These are phyloP conservation scores for Scortum barcoo DNA, from an alignment of 2,113 vertebrate genomes.

Conservation along the genomic window DNA sequence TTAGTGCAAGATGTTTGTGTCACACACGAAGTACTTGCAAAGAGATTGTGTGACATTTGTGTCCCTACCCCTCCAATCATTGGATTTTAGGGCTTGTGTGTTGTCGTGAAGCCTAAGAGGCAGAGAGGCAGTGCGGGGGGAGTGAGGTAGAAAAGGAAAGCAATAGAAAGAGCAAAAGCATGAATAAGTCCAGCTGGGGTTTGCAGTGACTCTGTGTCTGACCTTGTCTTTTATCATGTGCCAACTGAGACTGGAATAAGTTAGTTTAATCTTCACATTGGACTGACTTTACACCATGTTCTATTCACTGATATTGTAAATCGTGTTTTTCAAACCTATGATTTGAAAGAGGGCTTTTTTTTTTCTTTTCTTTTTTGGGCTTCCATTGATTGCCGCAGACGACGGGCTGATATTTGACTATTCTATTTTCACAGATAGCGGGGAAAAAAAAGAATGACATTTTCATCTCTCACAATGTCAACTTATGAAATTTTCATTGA, in stretches of 20 bases:
- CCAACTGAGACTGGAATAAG: constrained; percentile 21
- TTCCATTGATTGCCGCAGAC: background rate
- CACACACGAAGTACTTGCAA: constrained; percentile 59
- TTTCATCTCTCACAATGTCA: constrained; percentile 52
- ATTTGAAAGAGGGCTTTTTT: background rate
- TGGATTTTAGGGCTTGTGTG: constrained; percentile 31
- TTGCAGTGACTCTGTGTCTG: constrained; percentile 39
- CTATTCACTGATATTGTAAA: background rate
- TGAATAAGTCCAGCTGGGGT: constrained; percentile 33
- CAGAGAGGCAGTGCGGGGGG: background rate
- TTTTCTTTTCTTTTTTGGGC: background rate
- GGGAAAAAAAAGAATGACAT: background rate
- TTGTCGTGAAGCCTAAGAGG: constrained; percentile 6
- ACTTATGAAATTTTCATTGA: constrained; percentile 45
- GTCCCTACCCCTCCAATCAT: background rate
- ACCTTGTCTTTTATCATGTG: constrained; percentile 47
- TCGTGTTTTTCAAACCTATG: background rate
- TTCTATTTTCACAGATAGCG: background rate
- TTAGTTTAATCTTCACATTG: constrained; percentile 26
- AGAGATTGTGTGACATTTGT: constrained; percentile 60
- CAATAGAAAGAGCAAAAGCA: background rate
- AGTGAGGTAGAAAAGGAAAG: background rate
- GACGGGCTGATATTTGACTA: constrained; percentile 26
- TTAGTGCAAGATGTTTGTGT: constrained; percentile 61
- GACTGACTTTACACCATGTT: background rate